Evolutionary conservation across 2,797 vertebrate genomes (phyloP), one percentile per base, ranked within the genome.

Genomic region (Aphelocoma californica): DNA sequence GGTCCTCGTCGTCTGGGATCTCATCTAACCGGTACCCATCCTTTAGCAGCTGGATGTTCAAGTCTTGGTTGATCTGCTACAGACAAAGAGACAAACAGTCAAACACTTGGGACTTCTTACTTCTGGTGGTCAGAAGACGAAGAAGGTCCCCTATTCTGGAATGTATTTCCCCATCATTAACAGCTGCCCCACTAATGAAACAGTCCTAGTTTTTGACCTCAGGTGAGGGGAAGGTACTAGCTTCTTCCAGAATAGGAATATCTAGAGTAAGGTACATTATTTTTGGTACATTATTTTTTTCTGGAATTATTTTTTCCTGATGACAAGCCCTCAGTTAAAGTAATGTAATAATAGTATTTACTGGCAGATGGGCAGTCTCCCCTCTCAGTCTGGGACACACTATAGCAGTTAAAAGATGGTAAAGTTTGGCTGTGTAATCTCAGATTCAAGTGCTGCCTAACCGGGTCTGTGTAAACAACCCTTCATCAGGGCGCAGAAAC

Each of bases 41-140:
- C 97, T 99, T 99, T 95, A 99, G 98, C 93, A 99, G 99, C 98
- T 99, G 99, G 97, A 99, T 99, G 98, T 99, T 99, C 98, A 99
- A 98, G 98, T 99, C 99, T 98, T 99, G 99, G 98, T 99, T 99
- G 98, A 99, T 99, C 98, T 99, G 99, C 99, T 99, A 98, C 93
- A 97, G 96, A 96, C 96, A 97, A 97, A 97, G 96, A 96, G 92
- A 86, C 71, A 87, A 72, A 92, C 71, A 91, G 97, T 97, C 95
- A 98, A 96, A 94, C 45, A 86, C 66, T 51, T 36, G 67, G 50
- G 18, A 61, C 13, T 56, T 79, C 23, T 36, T 29, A 18, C 15
- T 74, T 48, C 19, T n/a, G 9, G 31, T 12, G 19, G 32, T 32
- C 2, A 5, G 44, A 77, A 58, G 16, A 26, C 2, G 8, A 60